Conservation (phyloP, 64 coral and sea anemone species). For the Exaiptasia diaphana region DNA sequence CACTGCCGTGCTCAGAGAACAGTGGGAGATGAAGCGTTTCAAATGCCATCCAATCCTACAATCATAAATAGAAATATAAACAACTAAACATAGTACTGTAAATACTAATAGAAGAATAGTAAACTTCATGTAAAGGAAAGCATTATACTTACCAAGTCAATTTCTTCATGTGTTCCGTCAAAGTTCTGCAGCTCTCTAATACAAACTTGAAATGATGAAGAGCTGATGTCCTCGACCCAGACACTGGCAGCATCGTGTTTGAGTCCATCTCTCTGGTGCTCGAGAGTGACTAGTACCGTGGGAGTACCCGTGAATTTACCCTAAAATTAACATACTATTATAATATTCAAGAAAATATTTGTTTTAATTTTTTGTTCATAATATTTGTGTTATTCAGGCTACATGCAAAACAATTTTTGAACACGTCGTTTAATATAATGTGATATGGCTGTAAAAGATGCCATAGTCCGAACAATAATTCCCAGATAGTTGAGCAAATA, state of each 20-base stretch:
- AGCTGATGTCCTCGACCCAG: slow-evolving; percentile 22
- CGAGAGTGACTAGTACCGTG: slow-evolving; percentile 36
- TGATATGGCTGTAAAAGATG: too few species aligned
- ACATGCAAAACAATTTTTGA: too few species aligned
- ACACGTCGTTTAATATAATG: too few species aligned
- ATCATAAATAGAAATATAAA: too few species aligned
- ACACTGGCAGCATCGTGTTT: slow-evolving; percentile 32
- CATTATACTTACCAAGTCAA: slow-evolving; percentile 43
- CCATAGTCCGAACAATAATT: too few species aligned
- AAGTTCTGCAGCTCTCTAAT: slow-evolving; percentile 51
- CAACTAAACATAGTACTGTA: too few species aligned
- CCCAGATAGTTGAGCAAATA: too few species aligned
- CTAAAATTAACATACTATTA: too few species aligned
- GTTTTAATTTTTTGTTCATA: too few species aligned
- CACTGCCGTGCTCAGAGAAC: slow-evolving; percentile 38
- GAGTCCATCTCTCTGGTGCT: slow-evolving; percentile 36
- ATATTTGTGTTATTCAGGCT: too few species aligned
- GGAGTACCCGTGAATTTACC: slow-evolving; percentile 7
- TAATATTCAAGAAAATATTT: background rate
- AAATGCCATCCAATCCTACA: slow-evolving; percentile 82
- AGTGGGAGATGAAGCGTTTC: slow-evolving; percentile 42
- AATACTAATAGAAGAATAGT: too few species aligned
- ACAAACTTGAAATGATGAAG: slow-evolving; percentile 18
- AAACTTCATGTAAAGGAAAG: too few species aligned
- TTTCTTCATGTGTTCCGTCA: slow-evolving; percentile 44